These are phyloP conservation scores for Drosophila insularis DNA, from an alignment of 1,140 invertebrate genomes.

Conservation along the genomic window DNA sequence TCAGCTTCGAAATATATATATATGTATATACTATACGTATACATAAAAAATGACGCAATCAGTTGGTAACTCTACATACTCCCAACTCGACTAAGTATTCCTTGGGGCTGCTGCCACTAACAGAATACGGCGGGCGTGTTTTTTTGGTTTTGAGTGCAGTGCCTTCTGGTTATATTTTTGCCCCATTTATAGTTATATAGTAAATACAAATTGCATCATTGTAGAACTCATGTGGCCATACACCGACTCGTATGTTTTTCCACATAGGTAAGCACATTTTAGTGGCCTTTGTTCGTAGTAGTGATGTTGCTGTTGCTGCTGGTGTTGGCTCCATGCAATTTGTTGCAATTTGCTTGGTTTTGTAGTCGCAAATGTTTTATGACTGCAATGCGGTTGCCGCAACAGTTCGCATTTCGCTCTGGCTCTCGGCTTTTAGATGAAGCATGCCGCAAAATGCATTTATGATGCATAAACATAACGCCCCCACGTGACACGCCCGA, in stretches of 20 bases:
- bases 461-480: constrained; percentile 77
- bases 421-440: constrained; percentile 14
- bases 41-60: constrained; percentile 55
- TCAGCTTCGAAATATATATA: constrained; percentile 23
- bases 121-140: constrained; percentile 28
- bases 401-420: neutral
- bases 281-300: constrained; percentile 36
- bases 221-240: constrained; percentile 23
- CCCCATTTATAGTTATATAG: constrained; percentile 25
- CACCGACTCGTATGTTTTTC: constrained; percentile 53
- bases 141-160: neutral
- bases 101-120: constrained; percentile 5
- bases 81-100: constrained; percentile 31
- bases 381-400: constrained; percentile 56
- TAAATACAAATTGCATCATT: constrained; percentile 65
- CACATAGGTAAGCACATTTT: constrained; percentile 70
- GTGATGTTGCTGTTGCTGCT: neutral
- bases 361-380: constrained; percentile 70
- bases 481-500: constrained; percentile 44
- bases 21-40: constrained; percentile 23
- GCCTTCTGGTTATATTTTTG: constrained; percentile 6
- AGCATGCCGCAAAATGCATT: constrained; percentile 62
- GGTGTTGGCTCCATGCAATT: constrained; percentile 58
- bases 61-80: constrained; percentile 45
- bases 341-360: constrained; percentile 58